Evolutionary conservation across 2,888 invertebrate species (phyloP), one percentile per base, ranked within the genome.

Genomic region (Papilio gigon): DNA sequence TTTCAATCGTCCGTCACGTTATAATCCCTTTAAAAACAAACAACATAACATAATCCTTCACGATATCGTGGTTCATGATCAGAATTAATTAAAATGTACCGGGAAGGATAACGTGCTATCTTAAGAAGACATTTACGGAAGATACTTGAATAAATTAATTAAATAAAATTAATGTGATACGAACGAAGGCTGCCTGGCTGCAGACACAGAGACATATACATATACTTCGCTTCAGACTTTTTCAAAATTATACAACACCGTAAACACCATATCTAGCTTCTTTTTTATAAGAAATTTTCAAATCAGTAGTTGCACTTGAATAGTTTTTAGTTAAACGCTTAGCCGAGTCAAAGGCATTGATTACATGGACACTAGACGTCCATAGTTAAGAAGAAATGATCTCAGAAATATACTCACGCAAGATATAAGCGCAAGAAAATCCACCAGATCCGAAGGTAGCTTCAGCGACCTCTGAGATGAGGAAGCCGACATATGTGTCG

Each of bases 401-500:
- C 12, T 40, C n/a, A 1, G 6, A 40, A 40, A 40, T 12, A 56
- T 22, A 79, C 86, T 88, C 88, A 93, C 95, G 93, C 72, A 95
- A 84, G 74, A 96, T 94, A 79, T 95, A 96, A 60, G 94, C 94
- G n/a, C 94, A 93, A 6, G 94, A 93, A 78, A 94, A 96, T 6
- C 94, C 93, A 1, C 95, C 95, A 35, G 95, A 93, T 1, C 94
- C 94, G 33, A 94, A 91, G 14, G 93, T 85, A 3, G 95, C 94
- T 76, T 96, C 96, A 22, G 94, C 80, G 69, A 96, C 94, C 83
- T 96, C 95, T 14, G 95, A 93, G 8, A 92, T 74, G 65, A 95
- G 77, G 78, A 95, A 96, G 82, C 93, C 93, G 61, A 88, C 77
- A 80, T 96, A 96, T 67, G 93, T 93, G 17, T 91, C 88, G 14